A percentile compares a stretch with the other conserved stretches of the same genome.
Conservation (phyloP, 1,140 invertebrate species). For the Panonychus citri region DNA sequence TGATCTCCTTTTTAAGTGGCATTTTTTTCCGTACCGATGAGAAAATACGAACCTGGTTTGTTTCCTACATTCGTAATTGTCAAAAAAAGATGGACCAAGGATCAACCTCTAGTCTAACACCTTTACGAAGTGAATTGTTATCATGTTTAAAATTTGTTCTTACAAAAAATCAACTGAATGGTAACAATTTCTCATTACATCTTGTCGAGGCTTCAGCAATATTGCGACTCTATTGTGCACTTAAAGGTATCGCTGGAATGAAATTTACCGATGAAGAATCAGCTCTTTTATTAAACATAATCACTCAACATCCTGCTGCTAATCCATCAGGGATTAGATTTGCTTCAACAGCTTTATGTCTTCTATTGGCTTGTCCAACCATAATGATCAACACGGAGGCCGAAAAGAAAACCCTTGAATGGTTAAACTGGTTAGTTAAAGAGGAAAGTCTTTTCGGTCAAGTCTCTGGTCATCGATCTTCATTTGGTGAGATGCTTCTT, state of each 20-base stretch:
- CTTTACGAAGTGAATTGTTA: slow-evolving; percentile 2
- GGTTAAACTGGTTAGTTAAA: slow-evolving; percentile 75
- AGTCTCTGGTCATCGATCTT: slow-evolving; percentile 17
- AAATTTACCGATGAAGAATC: slow-evolving; percentile 90
- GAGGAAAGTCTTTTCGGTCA: slow-evolving; percentile 50
- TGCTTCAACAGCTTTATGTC: slow-evolving; percentile 73
- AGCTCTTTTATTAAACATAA: slow-evolving; percentile 47
- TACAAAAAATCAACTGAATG: neutral
- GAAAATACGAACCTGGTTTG: slow-evolving; percentile 69
- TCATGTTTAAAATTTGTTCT: neutral
- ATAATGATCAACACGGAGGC: slow-evolving; percentile 48
- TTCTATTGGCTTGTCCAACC: slow-evolving; percentile 78
- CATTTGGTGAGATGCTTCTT: slow-evolving; percentile 83
- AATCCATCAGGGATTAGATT: slow-evolving; percentile 71
- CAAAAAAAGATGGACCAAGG: slow-evolving; percentile 38
- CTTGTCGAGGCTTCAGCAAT: slow-evolving; percentile 53
- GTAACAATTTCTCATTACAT: neutral
- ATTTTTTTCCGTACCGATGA: slow-evolving; percentile 71
- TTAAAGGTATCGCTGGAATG: slow-evolving; percentile 70
- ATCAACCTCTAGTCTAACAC: neutral
- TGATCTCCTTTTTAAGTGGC: slow-evolving; percentile 67
- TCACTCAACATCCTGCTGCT: slow-evolving; percentile 70
- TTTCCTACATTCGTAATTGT: slow-evolving; percentile 62
- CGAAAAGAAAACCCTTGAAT: slow-evolving; percentile 71
- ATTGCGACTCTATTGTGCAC: slow-evolving; percentile 63